phyloP scores from a whole-genome alignment of 2,888 invertebrate species.

The Athalia circularis region DNA sequence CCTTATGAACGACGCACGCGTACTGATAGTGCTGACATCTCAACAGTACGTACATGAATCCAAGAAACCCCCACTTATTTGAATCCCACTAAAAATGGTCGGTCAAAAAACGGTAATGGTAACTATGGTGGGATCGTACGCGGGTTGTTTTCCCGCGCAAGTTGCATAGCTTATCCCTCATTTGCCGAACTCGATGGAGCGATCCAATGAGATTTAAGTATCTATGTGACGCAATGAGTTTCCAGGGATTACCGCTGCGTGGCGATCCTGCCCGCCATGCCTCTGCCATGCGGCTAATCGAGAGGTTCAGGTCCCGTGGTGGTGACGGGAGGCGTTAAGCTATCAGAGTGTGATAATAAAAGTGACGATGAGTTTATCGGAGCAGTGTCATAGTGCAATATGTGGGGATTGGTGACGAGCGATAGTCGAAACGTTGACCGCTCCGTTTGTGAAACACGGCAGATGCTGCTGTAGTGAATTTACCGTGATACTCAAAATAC shows the following conservation, averaged over 20 bases:
- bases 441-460: background rate
- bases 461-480: background rate
- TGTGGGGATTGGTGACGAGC: slow-evolving; percentile 18
- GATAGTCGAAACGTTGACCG: background rate
- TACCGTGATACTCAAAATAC: background rate
- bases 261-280: slow-evolving; percentile 36
- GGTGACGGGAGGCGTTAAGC: background rate
- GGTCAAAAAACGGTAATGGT: background rate
- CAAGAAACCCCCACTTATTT: background rate
- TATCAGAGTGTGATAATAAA: background rate
- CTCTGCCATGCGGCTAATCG: slow-evolving; percentile 40
- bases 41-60: slow-evolving; percentile 53
- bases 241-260: background rate
- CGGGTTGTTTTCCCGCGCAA: slow-evolving; percentile 41
- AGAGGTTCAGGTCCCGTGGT: background rate
- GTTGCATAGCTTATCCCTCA: background rate
- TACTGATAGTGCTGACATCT: slow-evolving; percentile 55
- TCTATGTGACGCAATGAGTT: slow-evolving; percentile 14
- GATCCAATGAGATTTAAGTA: slow-evolving; percentile 9
- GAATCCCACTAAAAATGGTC: background rate
- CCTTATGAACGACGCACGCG: slow-evolving; percentile 55
- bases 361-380: background rate
- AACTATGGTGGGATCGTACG: background rate
- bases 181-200: slow-evolving; percentile 25
- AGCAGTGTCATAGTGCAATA: slow-evolving; percentile 23